Evolutionary conservation across 2,797 vertebrate species (phyloP), one percentile per base, ranked within the genome.

Genomic region (Huso huso): DNA sequence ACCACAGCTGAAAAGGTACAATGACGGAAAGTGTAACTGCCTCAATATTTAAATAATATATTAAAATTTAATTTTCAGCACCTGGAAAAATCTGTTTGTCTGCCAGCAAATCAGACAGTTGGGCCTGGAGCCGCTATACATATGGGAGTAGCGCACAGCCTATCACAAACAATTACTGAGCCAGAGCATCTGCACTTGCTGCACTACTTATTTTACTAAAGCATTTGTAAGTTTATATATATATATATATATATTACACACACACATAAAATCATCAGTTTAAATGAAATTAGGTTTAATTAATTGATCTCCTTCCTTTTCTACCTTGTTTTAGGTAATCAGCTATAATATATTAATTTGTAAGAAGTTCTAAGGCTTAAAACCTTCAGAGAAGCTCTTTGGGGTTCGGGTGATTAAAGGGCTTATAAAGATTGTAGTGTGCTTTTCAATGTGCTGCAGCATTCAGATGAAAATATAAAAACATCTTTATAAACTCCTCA

Each of bases 21-120:
- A 84, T 84, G 77, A 80, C 81, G 82, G 77, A 88, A 89, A 86
- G 77, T 77, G 78, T 86, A 88, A 87, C 89, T 85, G 86, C 84
- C 87, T 91, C 85, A 91, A 93, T 95, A 93, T 91, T 94, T 92
- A 88, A 93, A 90, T 91, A 88, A 89, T 90, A 83, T 83, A 92
- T 95, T 82, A 94, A 94, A 93, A 87, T 93, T 94, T 92, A 87
- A 95, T 92, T 88, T 79, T 77, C 84, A 88, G 88, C 86, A 92
- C 87, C 91, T 92, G 91, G 87, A 89, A 90, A 79, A 87, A 84
- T 83, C 77, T 83, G 79, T 84, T 82, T 85, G 76, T 76, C 65
- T 86, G 84, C 84, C 85, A 87, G 82, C 74, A 87, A 88, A 82
- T 84, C 84, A 86, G 80, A 79, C 86, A 84, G 83, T 75, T 77